Base-by-base conservation (phyloP, 2,888 invertebrate species). In the Meteorus cinctellus region DNA sequence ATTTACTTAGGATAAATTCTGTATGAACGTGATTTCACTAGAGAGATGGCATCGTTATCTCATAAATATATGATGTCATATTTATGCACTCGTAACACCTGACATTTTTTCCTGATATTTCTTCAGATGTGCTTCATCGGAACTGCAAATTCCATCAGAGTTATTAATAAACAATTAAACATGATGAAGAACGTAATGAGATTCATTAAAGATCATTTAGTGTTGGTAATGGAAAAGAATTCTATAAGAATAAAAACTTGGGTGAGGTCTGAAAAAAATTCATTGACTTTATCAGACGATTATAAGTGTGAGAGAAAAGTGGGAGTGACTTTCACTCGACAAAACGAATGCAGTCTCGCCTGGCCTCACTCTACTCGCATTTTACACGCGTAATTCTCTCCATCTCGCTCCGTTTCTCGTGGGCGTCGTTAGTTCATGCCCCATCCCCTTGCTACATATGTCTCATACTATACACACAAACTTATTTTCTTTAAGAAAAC, bases 401-500 rank as follows among this genome's bases (percentile, higher is more conserved):
- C 36, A 16, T 51, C 36, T 55, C 59, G 31, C 62, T 19, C 34
- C 31, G 65, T 41, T 41, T 41, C 41, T 36, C 66, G 66, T 66
- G 66, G 66, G 45, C 66, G 66, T 66, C 16, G 24, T 41, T 63
- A 16, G 31, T 8, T 24, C 16, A 41, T 41, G 24, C 66, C 41
- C 36, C 66, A 41, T 63, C 63, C 31, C n/a, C 36, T 19, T 24
- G 36, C 10, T 65, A 16, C 62, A 62, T 65, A 19, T n/a, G 19
- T 65, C 36, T 36, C 51, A 51, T 66, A 67, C 67, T 65, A 12
- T n/a, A 65, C 55, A 69, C 24, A 55, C 27, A 66, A 51, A 75
- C 71, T 74, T 69, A 69, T 70, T 75, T 76, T 67, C 67, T 67
- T 74, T 70, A 69, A 71, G 75, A 72, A 48, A 75, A 66, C n/a